phyloP scores from a whole-genome alignment of 2,888 invertebrate species.

The Griposia aprilina region DNA sequence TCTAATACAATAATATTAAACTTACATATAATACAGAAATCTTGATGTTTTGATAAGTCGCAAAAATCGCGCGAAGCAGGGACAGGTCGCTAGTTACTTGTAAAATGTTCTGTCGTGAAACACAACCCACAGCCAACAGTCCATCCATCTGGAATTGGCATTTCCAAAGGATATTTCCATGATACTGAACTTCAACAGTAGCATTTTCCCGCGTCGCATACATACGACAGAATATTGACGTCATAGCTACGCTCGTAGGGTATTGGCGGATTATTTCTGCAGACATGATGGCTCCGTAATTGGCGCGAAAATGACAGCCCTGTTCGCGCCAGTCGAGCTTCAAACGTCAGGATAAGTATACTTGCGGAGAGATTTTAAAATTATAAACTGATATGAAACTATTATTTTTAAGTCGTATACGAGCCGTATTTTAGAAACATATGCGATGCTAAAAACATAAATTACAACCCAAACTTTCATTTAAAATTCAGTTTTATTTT shows the following conservation, averaged over 20 bases:
- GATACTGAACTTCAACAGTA: conserved; percentile 25
- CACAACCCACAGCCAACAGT: too few relatives aligned
- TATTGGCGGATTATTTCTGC: conserved; percentile 50
- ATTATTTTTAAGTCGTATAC: neutral
- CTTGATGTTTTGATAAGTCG: too few relatives aligned
- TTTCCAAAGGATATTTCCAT: conserved; percentile 31
- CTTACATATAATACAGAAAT: too few relatives aligned
- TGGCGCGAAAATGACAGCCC: conserved; percentile 54
- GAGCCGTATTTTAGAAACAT: neutral
- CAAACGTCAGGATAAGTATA: conserved; percentile 39
- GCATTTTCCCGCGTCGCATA: conserved; percentile 43
- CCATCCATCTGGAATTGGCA: conserved; percentile 25
- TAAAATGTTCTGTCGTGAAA: too few relatives aligned
- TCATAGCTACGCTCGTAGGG: conserved; percentile 28
- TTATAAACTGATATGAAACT: neutral
- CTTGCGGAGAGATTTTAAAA: conserved; percentile 18
- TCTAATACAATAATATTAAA: too few relatives aligned
- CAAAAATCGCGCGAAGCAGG: too few relatives aligned
- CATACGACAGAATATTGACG: conserved; percentile 27
- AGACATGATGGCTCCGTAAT: conserved; percentile 54
- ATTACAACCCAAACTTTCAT: conserved; percentile 13
- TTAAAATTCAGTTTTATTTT: conserved; percentile 35
- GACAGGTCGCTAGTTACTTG: too few relatives aligned
- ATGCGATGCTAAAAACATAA: neutral
- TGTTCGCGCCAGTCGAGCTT: conserved; percentile 26